Percentiles rank a stretch among this genome's conserved stretches.
Evolutionary conservation across 2,797 vertebrate genomes (phyloP).

Genomic region (Helicolenus hilgendorfi): DNA sequence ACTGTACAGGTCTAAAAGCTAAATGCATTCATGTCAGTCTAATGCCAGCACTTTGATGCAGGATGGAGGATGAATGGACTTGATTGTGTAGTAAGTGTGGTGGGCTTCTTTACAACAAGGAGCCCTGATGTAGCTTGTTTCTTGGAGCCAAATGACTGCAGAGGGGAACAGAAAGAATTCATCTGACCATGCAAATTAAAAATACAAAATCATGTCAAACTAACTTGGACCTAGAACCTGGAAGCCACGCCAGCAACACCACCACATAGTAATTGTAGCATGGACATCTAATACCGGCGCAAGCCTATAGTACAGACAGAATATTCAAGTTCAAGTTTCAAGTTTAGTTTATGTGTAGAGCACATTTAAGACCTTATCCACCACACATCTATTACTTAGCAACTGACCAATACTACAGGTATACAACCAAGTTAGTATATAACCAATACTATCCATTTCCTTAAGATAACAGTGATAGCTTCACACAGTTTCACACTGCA

Average conservation of each 20-base stretch:
- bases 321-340: too few species aligned
- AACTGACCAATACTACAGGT: background rate
- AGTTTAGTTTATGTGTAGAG: too few species aligned
- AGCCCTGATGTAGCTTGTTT: background rate
- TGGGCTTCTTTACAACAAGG: background rate
- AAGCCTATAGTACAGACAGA: too few species aligned
- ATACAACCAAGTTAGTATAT: background rate
- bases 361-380: too few species aligned
- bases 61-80: background rate
- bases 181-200: too few species aligned
- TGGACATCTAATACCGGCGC: too few species aligned
- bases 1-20: background rate
- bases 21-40: background rate
- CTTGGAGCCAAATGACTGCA: background rate
- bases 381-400: background rate
- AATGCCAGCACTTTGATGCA: background rate
- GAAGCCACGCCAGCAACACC: too few species aligned
- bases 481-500: too few species aligned
- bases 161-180: background rate
- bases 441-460: background rate
- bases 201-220: too few species aligned
- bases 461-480: background rate
- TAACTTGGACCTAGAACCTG: too few species aligned
- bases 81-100: background rate
- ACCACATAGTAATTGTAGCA: too few species aligned